Conservation (phyloP, 1,140 invertebrate species). For the Cotesia glomerata region DNA sequence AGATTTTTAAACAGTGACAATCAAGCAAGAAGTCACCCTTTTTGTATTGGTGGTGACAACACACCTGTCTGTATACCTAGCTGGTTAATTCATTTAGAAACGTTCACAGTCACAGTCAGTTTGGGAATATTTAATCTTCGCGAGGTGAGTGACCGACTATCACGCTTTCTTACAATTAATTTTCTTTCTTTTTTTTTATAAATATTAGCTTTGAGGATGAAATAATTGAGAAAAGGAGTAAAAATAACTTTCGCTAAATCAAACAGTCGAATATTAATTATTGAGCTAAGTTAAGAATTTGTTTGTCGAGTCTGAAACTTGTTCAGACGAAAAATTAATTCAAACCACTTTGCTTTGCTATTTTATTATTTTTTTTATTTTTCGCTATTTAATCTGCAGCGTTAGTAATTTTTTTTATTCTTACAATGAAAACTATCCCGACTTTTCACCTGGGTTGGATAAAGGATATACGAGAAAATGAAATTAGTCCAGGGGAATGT, state of each 20-base stretch:
- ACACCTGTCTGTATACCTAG: not conserved
- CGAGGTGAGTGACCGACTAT: constrained; percentile 13
- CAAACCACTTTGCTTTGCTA: not conserved
- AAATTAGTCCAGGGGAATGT: constrained; percentile 31
- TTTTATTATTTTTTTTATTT: not conserved
- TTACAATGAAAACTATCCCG: constrained; percentile 21
- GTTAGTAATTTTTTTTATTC: not conserved
- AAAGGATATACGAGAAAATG: constrained; percentile 22
- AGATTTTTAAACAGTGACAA: not conserved
- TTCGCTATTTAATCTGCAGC: not conserved
- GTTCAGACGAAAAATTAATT: constrained; percentile 1
- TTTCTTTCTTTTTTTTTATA: no score
- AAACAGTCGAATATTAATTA: not conserved
- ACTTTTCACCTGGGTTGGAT: constrained; percentile 8
- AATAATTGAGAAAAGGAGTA: not conserved
- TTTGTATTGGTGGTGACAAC: not conserved
- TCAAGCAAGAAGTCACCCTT: not conserved
- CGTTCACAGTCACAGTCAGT: not conserved
- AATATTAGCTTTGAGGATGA: no score
- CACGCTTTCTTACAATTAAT: not conserved
- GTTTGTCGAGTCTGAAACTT: not conserved
- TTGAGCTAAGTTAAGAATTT: not conserved
- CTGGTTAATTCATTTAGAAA: not conserved
- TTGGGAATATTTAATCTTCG: not conserved
- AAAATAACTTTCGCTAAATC: not conserved